Conservation (phyloP, 2,888 invertebrate species). For the Odiellus spinosus region DNA sequence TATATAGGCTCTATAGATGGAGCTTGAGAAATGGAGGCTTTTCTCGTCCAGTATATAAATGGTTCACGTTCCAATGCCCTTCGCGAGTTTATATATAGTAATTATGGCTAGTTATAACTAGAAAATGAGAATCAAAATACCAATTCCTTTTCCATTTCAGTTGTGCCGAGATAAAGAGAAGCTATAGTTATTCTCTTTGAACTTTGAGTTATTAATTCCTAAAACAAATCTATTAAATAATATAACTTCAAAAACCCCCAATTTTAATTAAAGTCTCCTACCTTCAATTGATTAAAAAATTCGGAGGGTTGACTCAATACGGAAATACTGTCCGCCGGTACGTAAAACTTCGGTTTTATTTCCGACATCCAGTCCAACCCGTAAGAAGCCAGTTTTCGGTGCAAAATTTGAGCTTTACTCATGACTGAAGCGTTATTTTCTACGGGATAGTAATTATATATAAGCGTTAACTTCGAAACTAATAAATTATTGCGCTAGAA, state of each 20-base stretch:
- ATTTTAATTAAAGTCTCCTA: conserved; percentile 3
- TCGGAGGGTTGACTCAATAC: conserved; percentile 56
- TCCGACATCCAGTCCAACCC: conserved; percentile 9
- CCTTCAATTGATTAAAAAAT: conserved; percentile 52
- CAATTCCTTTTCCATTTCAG: conserved; percentile 58
- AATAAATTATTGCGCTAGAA: no score
- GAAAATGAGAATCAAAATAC: conserved; percentile 34
- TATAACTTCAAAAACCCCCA: not conserved
- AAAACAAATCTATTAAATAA: conserved; percentile 8
- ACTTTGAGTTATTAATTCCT: conserved; percentile 49
- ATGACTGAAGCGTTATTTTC: no score
- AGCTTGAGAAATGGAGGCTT: no score
- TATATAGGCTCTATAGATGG: no score
- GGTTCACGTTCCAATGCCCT: no score
- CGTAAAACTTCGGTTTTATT: conserved; percentile 10
- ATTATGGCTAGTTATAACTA: no score
- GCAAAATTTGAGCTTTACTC: no score
- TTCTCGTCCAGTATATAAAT: no score
- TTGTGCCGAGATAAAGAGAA: conserved; percentile 85
- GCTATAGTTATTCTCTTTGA: conserved; percentile 59
- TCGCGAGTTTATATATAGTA: no score
- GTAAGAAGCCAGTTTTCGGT: no score
- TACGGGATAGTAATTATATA: no score
- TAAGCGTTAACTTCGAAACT: no score
- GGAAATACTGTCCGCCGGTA: conserved; percentile 35